Conservation (phyloP, 2,888 invertebrate genomes). For the Balanococcus diminutus region DNA sequence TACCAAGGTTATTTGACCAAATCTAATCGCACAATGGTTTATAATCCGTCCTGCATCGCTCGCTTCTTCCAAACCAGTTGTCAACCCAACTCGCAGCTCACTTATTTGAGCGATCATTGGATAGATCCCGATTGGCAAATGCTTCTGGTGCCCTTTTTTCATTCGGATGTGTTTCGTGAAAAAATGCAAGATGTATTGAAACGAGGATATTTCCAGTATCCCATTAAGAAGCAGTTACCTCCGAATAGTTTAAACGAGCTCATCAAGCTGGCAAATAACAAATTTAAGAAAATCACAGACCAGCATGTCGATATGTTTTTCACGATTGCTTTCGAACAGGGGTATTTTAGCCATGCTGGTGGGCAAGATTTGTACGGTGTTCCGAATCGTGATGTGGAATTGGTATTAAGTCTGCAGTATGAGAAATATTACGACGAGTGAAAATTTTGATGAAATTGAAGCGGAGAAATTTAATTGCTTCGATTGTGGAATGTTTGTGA, state of each 20-base stretch:
- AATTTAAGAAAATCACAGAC: not conserved
- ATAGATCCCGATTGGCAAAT: not conserved
- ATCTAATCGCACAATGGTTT: not conserved
- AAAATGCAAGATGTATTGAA: not conserved
- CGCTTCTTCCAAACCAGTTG: not conserved
- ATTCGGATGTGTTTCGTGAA: not conserved
- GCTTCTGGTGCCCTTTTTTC: not conserved
- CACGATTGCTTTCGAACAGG: not conserved
- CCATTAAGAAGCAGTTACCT: not conserved
- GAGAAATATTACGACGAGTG: not conserved
- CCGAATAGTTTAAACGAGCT: not conserved
- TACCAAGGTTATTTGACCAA: not conserved
- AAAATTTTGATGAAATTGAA: too few species aligned
- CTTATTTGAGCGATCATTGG: not conserved
- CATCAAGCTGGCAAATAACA: not conserved
- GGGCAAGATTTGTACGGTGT: not conserved
- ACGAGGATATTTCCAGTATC: not conserved
- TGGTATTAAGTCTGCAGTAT: not conserved
- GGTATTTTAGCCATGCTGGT: not conserved
- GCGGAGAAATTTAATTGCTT: too few species aligned
- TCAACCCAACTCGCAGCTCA: not conserved
- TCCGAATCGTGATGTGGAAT: not conserved
- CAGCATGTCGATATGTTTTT: not conserved
- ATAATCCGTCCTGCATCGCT: not conserved
- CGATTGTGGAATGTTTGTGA: too few species aligned